These are phyloP conservation scores for Conomelus anceps DNA, from an alignment of 2,888 invertebrate species.

Conservation along the genomic window DNA sequence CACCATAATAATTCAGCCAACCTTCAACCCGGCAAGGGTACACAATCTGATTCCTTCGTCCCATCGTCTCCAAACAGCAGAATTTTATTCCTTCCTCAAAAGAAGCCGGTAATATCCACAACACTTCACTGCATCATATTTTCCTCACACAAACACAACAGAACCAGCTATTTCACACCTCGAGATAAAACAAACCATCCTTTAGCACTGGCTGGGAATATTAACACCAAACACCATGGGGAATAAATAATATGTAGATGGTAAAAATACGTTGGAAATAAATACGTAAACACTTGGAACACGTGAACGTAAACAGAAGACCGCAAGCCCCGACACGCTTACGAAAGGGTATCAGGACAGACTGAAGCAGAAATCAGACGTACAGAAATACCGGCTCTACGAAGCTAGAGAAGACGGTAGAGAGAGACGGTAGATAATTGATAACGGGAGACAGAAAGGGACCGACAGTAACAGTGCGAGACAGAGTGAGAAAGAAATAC, in stretches of 20 bases:
- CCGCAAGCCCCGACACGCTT: neutral
- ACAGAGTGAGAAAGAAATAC: neutral
- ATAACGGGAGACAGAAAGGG: neutral
- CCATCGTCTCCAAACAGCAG: constrained; percentile 21
- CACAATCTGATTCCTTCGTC: constrained; percentile 40
- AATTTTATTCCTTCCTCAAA: too few relatives aligned
- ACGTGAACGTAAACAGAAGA: neutral
- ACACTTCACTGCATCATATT: neutral
- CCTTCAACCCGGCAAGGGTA: constrained; percentile 53
- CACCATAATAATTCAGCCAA: constrained; percentile 53
- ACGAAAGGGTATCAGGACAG: neutral
- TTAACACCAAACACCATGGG: too few relatives aligned
- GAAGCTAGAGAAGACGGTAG: neutral
- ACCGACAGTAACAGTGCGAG: neutral
- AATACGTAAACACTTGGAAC: neutral
- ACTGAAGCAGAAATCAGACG: neutral
- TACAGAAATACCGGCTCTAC: neutral
- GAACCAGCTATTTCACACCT: too few relatives aligned
- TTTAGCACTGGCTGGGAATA: neutral
- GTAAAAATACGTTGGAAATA: neutral
- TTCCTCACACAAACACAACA: neutral
- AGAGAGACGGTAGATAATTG: neutral
- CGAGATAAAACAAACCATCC: neutral
- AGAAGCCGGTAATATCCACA: neutral
- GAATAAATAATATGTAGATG: neutral